Evolutionary conservation across 2,888 invertebrate genomes (phyloP).

Genomic region (Plutella xylostella): DNA sequence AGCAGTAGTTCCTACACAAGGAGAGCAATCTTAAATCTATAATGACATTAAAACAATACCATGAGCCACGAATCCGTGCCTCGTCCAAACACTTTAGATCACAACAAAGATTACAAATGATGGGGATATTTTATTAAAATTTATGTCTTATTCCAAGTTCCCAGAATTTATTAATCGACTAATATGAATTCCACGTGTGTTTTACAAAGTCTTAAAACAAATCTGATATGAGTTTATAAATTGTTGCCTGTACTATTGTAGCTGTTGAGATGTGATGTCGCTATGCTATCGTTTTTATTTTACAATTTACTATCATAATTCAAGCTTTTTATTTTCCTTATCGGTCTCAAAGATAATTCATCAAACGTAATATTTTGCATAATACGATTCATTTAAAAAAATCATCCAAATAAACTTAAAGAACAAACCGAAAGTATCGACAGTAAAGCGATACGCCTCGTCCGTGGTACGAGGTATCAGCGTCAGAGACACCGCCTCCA

Average conservation of each 20-base stretch:
- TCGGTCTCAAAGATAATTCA: too few species aligned
- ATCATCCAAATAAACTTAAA: too few species aligned
- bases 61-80: conserved; percentile 19
- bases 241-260: conserved; percentile 11
- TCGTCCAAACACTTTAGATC: conserved; percentile 39
- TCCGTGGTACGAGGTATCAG: not conserved
- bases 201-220: conserved; percentile 33
- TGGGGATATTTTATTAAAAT: conserved; percentile 62
- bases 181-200: conserved; percentile 62
- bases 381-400: too few species aligned
- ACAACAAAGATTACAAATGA: conserved; percentile 42
- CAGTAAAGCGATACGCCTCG: too few species aligned
- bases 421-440: too few species aligned
- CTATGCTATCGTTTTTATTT: not conserved
- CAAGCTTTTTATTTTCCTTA: too few species aligned
- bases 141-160: conserved; percentile 66
- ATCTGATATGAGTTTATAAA: conserved; percentile 30
- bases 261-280: conserved; percentile 10
- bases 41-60: conserved; percentile 41
- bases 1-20: too few species aligned
- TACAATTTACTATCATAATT: too few species aligned
- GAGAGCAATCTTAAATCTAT: conserved; percentile 32
- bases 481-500: conserved; percentile 39
- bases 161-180: conserved; percentile 64
- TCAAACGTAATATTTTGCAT: too few species aligned